Percentiles rank a stretch among this genome's conserved stretches.
Evolutionary conservation across 2,113 vertebrate genomes (phyloP).

Genomic region (Notarius lentiginosus): DNA sequence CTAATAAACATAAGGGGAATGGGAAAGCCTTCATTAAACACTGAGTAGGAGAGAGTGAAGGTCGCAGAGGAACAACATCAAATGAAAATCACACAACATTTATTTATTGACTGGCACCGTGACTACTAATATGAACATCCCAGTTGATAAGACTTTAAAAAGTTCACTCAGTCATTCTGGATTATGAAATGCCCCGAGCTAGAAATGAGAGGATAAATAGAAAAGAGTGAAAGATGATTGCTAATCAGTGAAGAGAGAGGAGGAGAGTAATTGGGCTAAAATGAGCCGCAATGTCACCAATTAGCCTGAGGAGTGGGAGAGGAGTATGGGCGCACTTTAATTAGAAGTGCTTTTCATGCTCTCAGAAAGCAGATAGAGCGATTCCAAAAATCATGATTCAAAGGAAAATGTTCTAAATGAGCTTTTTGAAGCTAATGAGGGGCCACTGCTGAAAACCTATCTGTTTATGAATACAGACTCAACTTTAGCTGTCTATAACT

Average conservation of each 20-base stretch:
- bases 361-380: conserved; percentile 3
- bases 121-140: conserved; percentile 7
- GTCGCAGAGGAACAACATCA: conserved; percentile 4
- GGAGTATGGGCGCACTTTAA: conserved; percentile 43
- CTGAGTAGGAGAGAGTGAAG: neutral
- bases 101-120: neutral
- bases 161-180: conserved; percentile 9
- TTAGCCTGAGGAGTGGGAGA: conserved; percentile 43
- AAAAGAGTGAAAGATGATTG: conserved; percentile 55
- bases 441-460: conserved; percentile 18
- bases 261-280: conserved; percentile 47
- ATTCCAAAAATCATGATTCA: conserved; percentile 43
- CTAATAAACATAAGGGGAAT: conserved; percentile 13
- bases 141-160: neutral
- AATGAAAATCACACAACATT: neutral
- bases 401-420: conserved; percentile 27
- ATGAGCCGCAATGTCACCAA: conserved; percentile 50
- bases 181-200: conserved; percentile 25
- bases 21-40: conserved; percentile 15
- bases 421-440: conserved; percentile 47
- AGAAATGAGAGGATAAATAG: conserved; percentile 21
- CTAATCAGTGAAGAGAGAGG: conserved; percentile 64
- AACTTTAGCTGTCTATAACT: neutral
- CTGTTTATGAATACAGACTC: conserved; percentile 25
- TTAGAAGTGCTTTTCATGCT: conserved; percentile 44